Evolutionary conservation across 2,797 vertebrate species (phyloP).

Genomic region (Malurus splendens): DNA sequence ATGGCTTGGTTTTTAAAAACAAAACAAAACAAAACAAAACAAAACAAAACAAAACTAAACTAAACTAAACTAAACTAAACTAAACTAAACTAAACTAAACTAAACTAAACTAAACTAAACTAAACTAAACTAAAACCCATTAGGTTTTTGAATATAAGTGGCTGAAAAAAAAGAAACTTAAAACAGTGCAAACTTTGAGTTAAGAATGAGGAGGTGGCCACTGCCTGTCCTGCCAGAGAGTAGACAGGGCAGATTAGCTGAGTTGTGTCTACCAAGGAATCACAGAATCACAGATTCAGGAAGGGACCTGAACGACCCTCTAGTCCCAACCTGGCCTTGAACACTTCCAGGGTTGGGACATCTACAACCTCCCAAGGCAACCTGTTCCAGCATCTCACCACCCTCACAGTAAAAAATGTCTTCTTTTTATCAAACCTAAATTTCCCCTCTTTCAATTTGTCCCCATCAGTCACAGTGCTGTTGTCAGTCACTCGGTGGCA

Average conservation of each 20-base stretch:
- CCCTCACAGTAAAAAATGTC: accelerated
- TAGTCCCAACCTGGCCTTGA: no score
- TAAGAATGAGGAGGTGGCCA: background rate
- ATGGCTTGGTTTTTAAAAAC: background rate
- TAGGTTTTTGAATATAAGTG: background rate
- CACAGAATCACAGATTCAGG: background rate
- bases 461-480: background rate
- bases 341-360: background rate
- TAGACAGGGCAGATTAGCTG: background rate
- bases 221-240: background rate
- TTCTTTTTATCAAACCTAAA: background rate
- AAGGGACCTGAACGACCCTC: background rate
- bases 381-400: background rate
- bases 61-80: no score
- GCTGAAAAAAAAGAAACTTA: background rate
- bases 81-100: background rate
- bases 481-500: background rate
- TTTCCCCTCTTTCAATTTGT: background rate
- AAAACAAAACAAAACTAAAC: no score
- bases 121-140: background rate
- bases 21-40: no score
- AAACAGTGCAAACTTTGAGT: background rate
- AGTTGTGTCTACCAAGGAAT: background rate
- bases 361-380: accelerated
- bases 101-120: no score